A percentile compares a stretch with the other conserved stretches of the same genome.
Evolutionary conservation across 1,140 invertebrate species (phyloP).

Genomic region (Hyposmocoma kahamanoa): DNA sequence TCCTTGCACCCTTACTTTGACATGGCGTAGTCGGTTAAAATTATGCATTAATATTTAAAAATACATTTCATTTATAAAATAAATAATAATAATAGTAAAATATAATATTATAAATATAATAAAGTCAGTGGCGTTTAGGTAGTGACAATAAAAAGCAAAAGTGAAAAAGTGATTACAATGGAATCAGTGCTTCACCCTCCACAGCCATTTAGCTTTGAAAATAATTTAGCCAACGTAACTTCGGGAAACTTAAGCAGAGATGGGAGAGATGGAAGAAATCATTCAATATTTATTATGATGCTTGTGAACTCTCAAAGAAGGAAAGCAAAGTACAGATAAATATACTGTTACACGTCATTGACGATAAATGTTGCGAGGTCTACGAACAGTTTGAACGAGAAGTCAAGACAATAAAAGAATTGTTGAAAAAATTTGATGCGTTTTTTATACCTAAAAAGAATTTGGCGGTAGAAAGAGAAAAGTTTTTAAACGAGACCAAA

Average conservation of each 20-base stretch:
- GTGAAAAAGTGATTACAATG: too few species aligned
- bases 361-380: constrained; percentile 15
- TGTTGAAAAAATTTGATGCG: constrained; percentile 14
- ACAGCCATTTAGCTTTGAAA: neutral
- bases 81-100: too few species aligned
- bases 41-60: too few species aligned
- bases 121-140: too few species aligned
- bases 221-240: constrained; percentile 4
- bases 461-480: constrained; percentile 20
- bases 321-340: constrained; percentile 11
- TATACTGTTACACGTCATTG: constrained; percentile 10
- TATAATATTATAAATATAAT: too few species aligned
- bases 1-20: too few species aligned
- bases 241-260: constrained; percentile 5
- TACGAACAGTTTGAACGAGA: constrained; percentile 19
- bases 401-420: constrained; percentile 1
- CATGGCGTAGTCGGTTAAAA: too few species aligned
- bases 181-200: constrained; percentile 5
- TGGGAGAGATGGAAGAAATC: neutral
- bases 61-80: too few species aligned
- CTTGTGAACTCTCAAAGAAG: constrained; percentile 16
- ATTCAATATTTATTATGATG: constrained; percentile 16
- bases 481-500: constrained; percentile 21
- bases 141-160: too few species aligned
- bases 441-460: constrained; percentile 25